These are phyloP conservation scores for Cheilosia vulpina DNA, from an alignment of 2,888 invertebrate species.

Conservation along the genomic window DNA sequence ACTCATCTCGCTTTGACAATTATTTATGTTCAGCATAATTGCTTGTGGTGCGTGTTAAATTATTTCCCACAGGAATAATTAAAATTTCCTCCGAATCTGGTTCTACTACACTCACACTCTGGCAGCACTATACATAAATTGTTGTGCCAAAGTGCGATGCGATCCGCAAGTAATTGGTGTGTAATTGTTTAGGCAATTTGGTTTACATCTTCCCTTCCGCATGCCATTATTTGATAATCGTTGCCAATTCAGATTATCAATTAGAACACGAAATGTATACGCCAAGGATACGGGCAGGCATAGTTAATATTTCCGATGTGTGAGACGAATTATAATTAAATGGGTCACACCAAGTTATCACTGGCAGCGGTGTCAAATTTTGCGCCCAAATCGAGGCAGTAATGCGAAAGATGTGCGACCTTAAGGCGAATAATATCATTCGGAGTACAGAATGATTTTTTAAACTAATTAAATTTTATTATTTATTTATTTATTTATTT, in stretches of 20 bases:
- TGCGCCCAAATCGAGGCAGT: not conserved
- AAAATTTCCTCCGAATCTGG: slow-evolving; percentile 50
- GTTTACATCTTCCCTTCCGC: slow-evolving; percentile 37
- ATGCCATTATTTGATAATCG: slow-evolving; percentile 60
- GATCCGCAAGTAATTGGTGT: slow-evolving; percentile 66
- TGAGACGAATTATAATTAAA: not conserved
- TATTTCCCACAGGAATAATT: slow-evolving; percentile 60
- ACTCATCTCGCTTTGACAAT: slow-evolving; percentile 29
- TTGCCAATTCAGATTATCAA: slow-evolving; percentile 55
- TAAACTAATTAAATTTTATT: too few relatives aligned
- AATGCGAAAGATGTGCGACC: not conserved
- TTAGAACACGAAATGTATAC: slow-evolving; percentile 39
- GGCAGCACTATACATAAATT: slow-evolving; percentile 50
- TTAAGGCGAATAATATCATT: not conserved
- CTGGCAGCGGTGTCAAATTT: slow-evolving; percentile 7
- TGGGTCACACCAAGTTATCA: slow-evolving; percentile 22
- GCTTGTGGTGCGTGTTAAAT: slow-evolving; percentile 53
- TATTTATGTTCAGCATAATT: slow-evolving; percentile 25
- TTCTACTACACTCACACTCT: slow-evolving; percentile 8
- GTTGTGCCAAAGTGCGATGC: slow-evolving; percentile 49
- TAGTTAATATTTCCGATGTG: slow-evolving; percentile 29
- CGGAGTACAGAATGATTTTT: not conserved
- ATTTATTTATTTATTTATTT: too few relatives aligned
- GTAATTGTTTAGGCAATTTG: slow-evolving; percentile 70
- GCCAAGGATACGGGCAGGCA: slow-evolving; percentile 3